These are phyloP conservation scores for Parnassius apollo DNA, from an alignment of 2,888 invertebrate genomes.

Conservation along the genomic window DNA sequence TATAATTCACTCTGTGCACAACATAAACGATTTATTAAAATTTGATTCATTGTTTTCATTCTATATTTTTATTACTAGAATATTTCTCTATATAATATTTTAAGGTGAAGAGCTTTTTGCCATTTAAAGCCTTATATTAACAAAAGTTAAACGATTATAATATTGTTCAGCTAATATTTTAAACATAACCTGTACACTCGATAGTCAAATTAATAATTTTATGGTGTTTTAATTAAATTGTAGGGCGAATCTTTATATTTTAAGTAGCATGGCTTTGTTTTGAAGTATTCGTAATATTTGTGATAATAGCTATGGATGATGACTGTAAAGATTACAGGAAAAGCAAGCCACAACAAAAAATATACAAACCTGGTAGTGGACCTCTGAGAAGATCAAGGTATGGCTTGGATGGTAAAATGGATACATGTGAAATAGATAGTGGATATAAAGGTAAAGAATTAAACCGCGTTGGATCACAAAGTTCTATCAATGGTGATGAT, in stretches of 20 bases:
- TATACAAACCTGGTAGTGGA: constrained; percentile 89
- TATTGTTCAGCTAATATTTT: constrained; percentile 43
- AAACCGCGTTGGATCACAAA: constrained; percentile 66
- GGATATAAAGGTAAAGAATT: constrained; percentile 52
- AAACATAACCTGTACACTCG: constrained; percentile 59
- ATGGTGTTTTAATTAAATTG: constrained; percentile 27
- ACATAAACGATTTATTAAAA: constrained; percentile 35
- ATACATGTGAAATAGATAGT: constrained; percentile 62
- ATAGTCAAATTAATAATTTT: constrained; percentile 33
- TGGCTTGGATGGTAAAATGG: constrained; percentile 80
- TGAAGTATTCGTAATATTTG: constrained; percentile 46
- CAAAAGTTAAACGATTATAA: constrained; percentile 32
- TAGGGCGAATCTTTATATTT: constrained; percentile 30
- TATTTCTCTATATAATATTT: constrained; percentile 19
- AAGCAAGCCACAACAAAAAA: constrained; percentile 85
- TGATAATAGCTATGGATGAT: constrained; percentile 77
- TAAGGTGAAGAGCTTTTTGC: constrained; percentile 32
- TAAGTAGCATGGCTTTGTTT: constrained; percentile 46
- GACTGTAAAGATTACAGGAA: constrained; percentile 80
- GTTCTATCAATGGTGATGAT: constrained; percentile 61
- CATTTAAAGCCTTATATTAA: constrained; percentile 26
- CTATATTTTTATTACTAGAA: constrained; percentile 34
- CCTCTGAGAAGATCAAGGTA: constrained; percentile 85
- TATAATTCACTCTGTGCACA: constrained; percentile 28
- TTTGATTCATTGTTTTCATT: constrained; percentile 39